Evolutionary conservation across 2,797 vertebrate genomes (phyloP).

Genomic region (Myotis findleyi): DNA sequence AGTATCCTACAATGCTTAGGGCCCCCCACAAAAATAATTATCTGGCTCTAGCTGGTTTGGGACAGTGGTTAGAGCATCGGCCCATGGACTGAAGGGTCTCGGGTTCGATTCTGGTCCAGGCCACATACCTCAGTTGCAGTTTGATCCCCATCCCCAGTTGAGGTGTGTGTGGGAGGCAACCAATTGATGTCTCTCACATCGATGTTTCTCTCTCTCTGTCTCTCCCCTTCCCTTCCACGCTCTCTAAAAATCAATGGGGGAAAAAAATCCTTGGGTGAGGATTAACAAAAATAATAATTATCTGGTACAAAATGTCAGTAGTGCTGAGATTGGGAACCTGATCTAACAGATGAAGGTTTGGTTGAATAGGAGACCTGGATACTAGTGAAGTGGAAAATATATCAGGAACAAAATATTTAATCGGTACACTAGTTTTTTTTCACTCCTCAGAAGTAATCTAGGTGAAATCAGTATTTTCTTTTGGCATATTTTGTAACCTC

Average conservation of each 20-base stretch:
- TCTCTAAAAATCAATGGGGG: too few species aligned
- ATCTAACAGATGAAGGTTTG: not conserved
- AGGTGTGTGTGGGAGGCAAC: too few species aligned
- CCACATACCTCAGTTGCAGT: too few species aligned
- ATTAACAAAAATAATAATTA: not conserved
- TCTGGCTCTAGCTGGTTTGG: too few species aligned
- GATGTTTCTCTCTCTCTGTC: too few species aligned
- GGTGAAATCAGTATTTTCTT: slow-evolving; percentile 38
- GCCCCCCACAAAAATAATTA: not conserved
- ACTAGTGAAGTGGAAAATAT: slow-evolving; percentile 10
- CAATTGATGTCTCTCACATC: too few species aligned
- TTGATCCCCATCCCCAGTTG: too few species aligned
- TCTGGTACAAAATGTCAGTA: not conserved
- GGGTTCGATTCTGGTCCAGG: too few species aligned
- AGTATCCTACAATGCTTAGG: not conserved
- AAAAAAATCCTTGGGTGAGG: too few species aligned
- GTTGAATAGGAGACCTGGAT: not conserved
- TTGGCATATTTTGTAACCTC: slow-evolving; percentile 12
- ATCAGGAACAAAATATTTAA: not conserved
- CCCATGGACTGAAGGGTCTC: too few species aligned
- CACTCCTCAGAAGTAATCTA: slow-evolving; percentile 16
- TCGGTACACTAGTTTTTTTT: not conserved
- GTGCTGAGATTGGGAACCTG: not conserved
- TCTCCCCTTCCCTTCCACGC: too few species aligned
- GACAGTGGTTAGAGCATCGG: too few species aligned